Percentiles rank a stretch among this genome's conserved stretches.
Conservation (phyloP, 2,113 vertebrate species). For the Siniperca chuatsi region DNA sequence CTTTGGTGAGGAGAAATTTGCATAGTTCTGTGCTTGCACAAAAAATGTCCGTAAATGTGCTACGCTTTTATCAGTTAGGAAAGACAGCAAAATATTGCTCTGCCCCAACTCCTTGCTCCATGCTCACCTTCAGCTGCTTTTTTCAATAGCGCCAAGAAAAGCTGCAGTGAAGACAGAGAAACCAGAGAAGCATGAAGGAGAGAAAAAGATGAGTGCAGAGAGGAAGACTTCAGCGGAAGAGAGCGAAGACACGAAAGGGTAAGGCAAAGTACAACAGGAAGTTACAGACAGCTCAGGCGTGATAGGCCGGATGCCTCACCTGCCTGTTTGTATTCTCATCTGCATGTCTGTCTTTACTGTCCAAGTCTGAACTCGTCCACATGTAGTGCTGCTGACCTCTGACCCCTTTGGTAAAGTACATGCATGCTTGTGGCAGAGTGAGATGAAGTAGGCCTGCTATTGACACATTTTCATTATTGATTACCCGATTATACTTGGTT, state of each 20-base stretch:
- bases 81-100: slow-evolving; percentile 39
- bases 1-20: slow-evolving; percentile 85
- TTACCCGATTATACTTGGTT: not conserved
- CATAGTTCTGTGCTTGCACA: slow-evolving; percentile 60
- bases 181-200: slow-evolving; percentile 50
- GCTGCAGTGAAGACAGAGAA: slow-evolving; percentile 76
- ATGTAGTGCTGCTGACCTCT: not conserved
- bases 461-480: not conserved
- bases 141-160: slow-evolving; percentile 86
- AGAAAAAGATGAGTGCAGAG: slow-evolving; percentile 46
- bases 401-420: not conserved
- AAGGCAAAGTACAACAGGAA: not conserved
- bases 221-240: slow-evolving; percentile 58
- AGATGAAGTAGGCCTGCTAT: too few relatives aligned
- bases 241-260: slow-evolving; percentile 77
- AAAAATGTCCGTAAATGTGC: slow-evolving; percentile 52
- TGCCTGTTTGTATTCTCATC: not conserved
- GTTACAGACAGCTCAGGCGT: not conserved
- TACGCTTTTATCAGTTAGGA: slow-evolving; percentile 52
- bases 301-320: not conserved
- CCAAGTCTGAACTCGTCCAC: not conserved
- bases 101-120: slow-evolving; percentile 4
- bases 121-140: slow-evolving; percentile 18
- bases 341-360: not conserved
- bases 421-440: too few relatives aligned